phyloP scores from a whole-genome alignment of 2,113 vertebrate species.

The Apteryx mantelli region DNA sequence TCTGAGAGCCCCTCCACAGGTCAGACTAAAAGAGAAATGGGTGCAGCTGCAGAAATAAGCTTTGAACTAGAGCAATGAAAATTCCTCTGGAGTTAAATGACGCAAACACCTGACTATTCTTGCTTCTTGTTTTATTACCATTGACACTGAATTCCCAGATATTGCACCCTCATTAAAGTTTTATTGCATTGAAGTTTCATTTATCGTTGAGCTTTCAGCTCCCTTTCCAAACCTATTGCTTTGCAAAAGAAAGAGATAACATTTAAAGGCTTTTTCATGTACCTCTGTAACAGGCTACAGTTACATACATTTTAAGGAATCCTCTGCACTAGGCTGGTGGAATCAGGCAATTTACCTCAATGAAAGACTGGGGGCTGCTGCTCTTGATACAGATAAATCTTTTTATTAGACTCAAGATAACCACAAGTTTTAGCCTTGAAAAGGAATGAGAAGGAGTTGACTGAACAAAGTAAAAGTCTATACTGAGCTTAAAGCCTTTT shows the following conservation, averaged over 20 bases:
- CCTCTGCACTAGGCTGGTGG: background rate
- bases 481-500: background rate
- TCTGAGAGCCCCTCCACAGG: background rate
- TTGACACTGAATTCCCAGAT: background rate
- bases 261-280: background rate
- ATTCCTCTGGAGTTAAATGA: background rate
- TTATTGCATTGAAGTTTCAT: background rate
- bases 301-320: background rate
- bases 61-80: slow-evolving; percentile 35
- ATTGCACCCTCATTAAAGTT: slow-evolving; percentile 8
- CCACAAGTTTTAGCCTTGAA: background rate
- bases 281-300: background rate
- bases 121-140: background rate
- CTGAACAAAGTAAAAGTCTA: background rate
- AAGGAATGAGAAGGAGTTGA: background rate
- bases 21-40: background rate
- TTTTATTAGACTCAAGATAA: background rate
- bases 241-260: background rate
- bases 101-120: background rate
- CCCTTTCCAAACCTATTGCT: background rate
- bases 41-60: background rate
- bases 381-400: background rate
- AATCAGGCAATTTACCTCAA: background rate
- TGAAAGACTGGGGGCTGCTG: background rate
- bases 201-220: background rate